These are phyloP conservation scores for Drosophila falleni DNA, from an alignment of 2,888 invertebrate genomes.

Conservation along the genomic window DNA sequence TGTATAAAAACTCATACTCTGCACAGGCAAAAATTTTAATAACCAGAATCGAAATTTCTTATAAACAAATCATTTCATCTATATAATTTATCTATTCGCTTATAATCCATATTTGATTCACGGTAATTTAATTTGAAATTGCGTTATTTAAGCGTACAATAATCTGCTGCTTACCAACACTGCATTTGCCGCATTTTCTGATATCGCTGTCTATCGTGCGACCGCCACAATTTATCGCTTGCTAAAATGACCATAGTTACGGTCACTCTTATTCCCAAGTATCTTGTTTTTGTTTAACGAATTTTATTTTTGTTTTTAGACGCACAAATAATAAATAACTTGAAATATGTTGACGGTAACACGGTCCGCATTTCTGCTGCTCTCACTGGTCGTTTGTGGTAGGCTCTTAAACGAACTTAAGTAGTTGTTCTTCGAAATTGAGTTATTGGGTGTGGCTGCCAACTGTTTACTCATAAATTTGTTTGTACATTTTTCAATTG, in stretches of 20 bases:
- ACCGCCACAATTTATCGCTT: conserved; percentile 26
- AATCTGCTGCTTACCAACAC: no score
- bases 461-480: conserved; percentile 42
- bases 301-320: conserved; percentile 1
- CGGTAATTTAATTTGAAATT: no score
- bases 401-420: conserved; percentile 5
- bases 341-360: conserved; percentile 46
- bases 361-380: conserved; percentile 56
- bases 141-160: no score
- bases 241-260: conserved; percentile 1
- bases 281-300: conserved; percentile 32
- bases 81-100: no score
- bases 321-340: conserved; percentile 11
- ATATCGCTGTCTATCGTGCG: conserved; percentile 1
- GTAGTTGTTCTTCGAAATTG: neutral
- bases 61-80: no score
- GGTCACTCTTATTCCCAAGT: conserved; percentile 36
- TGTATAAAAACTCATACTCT: no score
- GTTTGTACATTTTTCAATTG: conserved; percentile 13
- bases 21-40: no score
- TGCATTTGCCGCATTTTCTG: no score
- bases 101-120: no score
- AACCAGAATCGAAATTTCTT: no score
- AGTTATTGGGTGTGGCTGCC: conserved; percentile 65
- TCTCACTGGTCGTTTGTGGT: conserved; percentile 59